A percentile compares a stretch with the other conserved stretches of the same genome.
phyloP scores from a whole-genome alignment of 64 coral and sea anemone species.

The Acropora tenuis region DNA sequence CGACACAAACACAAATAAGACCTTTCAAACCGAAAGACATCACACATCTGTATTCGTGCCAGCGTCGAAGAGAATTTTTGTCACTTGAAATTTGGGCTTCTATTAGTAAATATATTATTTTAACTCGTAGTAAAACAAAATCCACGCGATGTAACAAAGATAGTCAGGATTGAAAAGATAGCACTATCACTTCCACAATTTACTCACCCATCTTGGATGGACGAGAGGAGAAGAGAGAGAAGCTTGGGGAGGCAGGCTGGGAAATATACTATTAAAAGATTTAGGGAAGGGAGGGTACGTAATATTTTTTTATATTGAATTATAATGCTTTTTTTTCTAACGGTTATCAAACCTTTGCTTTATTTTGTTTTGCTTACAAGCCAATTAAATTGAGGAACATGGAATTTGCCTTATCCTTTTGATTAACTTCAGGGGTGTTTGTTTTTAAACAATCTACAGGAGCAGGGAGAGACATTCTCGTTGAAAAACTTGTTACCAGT shows the following conservation, averaged over 20 bases:
- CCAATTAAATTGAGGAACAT: no score
- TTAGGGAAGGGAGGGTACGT: not conserved
- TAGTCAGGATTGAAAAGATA: constrained; percentile 19
- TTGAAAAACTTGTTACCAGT: no score
- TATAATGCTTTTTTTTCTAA: no score
- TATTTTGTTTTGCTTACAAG: no score
- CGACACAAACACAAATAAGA: not conserved
- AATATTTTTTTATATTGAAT: no score
- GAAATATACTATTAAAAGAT: not conserved
- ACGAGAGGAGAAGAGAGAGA: constrained; percentile 30
- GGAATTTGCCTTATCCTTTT: no score
- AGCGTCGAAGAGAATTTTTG: not conserved
- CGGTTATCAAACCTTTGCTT: no score
- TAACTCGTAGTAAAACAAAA: not conserved
- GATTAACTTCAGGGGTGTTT: no score
- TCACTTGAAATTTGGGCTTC: not conserved
- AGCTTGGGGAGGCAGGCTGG: not conserved
- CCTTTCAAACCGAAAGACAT: not conserved
- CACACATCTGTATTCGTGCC: no score
- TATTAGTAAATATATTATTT: not conserved
- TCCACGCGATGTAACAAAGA: not conserved
- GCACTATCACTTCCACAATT: not conserved
- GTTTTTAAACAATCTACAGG: no score
- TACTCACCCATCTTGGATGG: constrained; percentile 51
- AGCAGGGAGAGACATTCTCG: no score